Percentiles rank a stretch among this genome's conserved stretches.
These are phyloP conservation scores for Alloscopus bannaensis DNA, from an alignment of 2,888 invertebrate genomes.

Conservation along the genomic window DNA sequence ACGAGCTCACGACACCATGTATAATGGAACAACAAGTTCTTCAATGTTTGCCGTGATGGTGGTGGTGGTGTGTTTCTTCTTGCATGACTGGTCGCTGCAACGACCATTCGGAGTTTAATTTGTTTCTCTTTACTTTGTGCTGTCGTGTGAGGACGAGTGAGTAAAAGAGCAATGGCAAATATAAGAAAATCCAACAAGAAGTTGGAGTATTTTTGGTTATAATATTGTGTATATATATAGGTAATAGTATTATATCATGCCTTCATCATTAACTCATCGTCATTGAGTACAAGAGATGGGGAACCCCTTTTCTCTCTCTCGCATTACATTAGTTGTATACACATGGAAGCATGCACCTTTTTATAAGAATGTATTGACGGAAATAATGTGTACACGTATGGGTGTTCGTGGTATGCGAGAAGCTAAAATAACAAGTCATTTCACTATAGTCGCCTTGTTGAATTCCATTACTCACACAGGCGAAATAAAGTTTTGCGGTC, in stretches of 20 bases:
- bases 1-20: background rate
- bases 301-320: constrained; percentile 28
- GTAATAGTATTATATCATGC: constrained; percentile 6
- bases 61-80: constrained; percentile 20
- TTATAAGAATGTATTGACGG: background rate
- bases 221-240: background rate
- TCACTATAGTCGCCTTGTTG: constrained; percentile 23
- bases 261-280: constrained; percentile 24
- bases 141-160: background rate
- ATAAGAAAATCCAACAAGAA: no score
- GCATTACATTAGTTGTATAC: background rate
- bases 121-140: constrained; percentile 10
- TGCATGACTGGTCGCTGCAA: constrained; percentile 32
- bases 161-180: constrained; percentile 17
- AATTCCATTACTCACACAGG: constrained; percentile 15
- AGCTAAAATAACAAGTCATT: background rate
- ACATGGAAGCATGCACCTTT: background rate
- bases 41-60: background rate
- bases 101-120: constrained; percentile 16
- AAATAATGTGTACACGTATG: background rate
- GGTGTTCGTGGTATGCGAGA: background rate
- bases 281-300: constrained; percentile 14
- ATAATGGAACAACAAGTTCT: background rate
- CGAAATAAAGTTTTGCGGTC: constrained; percentile 16
- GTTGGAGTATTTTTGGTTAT: no score